Conservation (phyloP, 2,888 invertebrate species). For the Agonopterix alstromeriana region DNA sequence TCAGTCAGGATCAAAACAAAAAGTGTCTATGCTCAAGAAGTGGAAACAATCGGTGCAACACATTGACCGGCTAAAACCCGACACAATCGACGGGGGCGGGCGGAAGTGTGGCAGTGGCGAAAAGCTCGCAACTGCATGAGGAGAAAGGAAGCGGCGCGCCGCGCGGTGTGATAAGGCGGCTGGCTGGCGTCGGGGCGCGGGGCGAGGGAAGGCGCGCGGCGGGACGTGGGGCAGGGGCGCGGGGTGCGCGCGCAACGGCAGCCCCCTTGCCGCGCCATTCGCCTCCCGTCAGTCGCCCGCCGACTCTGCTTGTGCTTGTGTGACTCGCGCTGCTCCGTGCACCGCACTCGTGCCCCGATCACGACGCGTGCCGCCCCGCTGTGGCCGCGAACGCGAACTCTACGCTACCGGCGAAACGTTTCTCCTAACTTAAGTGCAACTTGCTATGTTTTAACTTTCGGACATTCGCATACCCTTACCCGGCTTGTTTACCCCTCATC, state of each 20-base stretch:
- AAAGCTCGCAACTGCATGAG: slow-evolving; percentile 74
- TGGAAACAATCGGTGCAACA: slow-evolving; percentile 43
- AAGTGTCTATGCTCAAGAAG: not conserved
- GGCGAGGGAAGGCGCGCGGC: slow-evolving; percentile 35
- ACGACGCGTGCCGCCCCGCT: slow-evolving; percentile 74
- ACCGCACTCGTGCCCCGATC: slow-evolving; percentile 74
- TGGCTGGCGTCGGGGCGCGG: slow-evolving; percentile 53
- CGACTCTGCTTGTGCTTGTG: slow-evolving; percentile 77
- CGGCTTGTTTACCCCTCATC: slow-evolving; percentile 71
- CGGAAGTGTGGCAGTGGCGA: slow-evolving; percentile 74
- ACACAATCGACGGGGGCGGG: slow-evolving; percentile 47
- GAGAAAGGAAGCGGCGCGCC: slow-evolving; percentile 63
- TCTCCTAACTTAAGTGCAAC: slow-evolving; percentile 70
- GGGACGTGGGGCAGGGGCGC: slow-evolving; percentile 32
- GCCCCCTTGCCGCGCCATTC: slow-evolving; percentile 62
- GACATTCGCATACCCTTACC: slow-evolving; percentile 69
- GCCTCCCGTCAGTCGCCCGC: slow-evolving; percentile 77
- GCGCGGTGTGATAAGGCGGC: slow-evolving; percentile 70
- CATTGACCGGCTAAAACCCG: slow-evolving; percentile 59
- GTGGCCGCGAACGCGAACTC: slow-evolving; percentile 79
- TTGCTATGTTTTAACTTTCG: slow-evolving; percentile 72
- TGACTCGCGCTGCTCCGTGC: slow-evolving; percentile 76
- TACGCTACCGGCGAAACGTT: slow-evolving; percentile 76
- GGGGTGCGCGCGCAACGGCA: slow-evolving; percentile 67
- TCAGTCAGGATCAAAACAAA: no score